Conservation (phyloP, 1,140 invertebrate genomes). For the Zaprionus davidi region DNA sequence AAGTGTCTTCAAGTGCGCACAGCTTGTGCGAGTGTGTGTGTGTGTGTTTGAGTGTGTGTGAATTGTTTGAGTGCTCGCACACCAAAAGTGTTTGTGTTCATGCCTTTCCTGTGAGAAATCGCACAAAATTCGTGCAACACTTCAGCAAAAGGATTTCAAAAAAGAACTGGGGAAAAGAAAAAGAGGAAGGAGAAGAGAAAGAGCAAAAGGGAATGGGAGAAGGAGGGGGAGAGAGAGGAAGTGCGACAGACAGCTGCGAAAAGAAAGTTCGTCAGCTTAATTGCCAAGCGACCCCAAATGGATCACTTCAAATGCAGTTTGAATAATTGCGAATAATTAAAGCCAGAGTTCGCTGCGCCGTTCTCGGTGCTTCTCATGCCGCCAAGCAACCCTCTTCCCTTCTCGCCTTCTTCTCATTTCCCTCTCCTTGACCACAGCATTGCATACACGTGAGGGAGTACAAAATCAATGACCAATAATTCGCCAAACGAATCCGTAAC, state of each 20-base stretch:
- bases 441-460: conserved; percentile 30
- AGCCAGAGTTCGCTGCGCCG: conserved; percentile 47
- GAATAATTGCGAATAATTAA: conserved; percentile 84
- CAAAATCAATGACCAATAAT: conserved; percentile 83
- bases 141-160: conserved; percentile 31
- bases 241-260: conserved; percentile 4
- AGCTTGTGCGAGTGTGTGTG: conserved; percentile 3
- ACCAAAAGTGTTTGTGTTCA: conserved; percentile 78
- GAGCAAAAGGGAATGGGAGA: conserved; percentile 40
- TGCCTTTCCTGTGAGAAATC: conserved; percentile 84
- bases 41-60: conserved; percentile 15
- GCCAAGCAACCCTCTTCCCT: background rate
- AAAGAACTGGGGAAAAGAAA: background rate
- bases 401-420: background rate
- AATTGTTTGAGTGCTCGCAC: conserved; percentile 47
- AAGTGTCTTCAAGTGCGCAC: conserved; percentile 26
- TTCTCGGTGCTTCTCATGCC: conserved; percentile 27
- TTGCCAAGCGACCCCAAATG: conserved; percentile 78
- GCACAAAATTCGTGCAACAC: conserved; percentile 70
- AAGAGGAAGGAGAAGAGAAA: conserved; percentile 5
- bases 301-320: conserved; percentile 83
- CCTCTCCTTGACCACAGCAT: no score
- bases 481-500: conserved; percentile 69
- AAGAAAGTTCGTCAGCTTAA: conserved; percentile 46
- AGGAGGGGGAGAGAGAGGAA: conserved; percentile 30